These are phyloP conservation scores for Macrobrachium rosenbergii DNA, from an alignment of 1,140 invertebrate species.

Conservation along the genomic window DNA sequence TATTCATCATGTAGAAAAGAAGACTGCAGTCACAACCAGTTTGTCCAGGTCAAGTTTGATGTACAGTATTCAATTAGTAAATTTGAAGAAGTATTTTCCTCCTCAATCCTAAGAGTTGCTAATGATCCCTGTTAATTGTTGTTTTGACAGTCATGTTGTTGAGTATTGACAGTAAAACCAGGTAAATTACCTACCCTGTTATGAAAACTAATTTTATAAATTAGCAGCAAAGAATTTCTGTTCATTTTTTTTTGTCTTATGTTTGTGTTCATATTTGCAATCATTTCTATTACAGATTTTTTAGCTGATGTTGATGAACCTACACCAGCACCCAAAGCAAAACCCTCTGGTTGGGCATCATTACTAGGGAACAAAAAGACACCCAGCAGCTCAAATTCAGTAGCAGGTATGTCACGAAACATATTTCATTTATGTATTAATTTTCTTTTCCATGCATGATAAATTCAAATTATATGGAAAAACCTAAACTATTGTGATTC, in stretches of 20 bases:
- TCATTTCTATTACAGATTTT: constrained; percentile 44
- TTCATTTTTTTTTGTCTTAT: neutral
- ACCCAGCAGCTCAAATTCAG: neutral
- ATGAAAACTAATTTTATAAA: too few species aligned
- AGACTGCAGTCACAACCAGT: too few species aligned
- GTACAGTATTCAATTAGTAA: too few species aligned
- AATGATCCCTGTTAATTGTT: too few species aligned
- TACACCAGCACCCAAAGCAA: constrained; percentile 47
- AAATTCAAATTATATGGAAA: neutral
- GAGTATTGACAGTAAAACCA: too few species aligned
- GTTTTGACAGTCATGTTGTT: too few species aligned
- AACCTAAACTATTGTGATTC: too few species aligned
- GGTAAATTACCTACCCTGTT: neutral
- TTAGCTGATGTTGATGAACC: constrained; percentile 54
- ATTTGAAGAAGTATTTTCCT: too few species aligned
- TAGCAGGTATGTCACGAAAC: neutral
- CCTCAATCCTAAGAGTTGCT: too few species aligned
- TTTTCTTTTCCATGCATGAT: neutral
- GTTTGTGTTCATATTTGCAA: neutral
- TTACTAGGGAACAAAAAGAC: constrained; percentile 44
- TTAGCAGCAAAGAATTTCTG: too few species aligned
- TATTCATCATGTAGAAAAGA: too few species aligned
- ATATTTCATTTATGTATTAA: neutral
- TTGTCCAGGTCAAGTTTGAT: too few species aligned
- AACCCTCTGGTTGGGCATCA: constrained; percentile 46